Evolutionary conservation across 2,888 invertebrate species (phyloP), one percentile per base, ranked within the genome.

Genomic region (Aplocera efformata): DNA sequence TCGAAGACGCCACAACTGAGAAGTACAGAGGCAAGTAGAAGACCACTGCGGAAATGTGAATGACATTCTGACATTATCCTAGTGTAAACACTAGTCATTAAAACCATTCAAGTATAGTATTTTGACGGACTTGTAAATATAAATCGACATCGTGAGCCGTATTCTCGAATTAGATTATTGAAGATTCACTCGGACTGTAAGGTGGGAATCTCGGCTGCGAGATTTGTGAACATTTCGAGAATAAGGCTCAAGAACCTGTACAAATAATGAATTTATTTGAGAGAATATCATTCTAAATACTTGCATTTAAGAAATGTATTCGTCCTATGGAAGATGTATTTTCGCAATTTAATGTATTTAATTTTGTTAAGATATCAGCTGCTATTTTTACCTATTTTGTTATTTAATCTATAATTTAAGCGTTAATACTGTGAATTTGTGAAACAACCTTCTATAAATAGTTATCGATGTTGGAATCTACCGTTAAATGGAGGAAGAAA

Each of bases 1-100:
- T 93, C 45, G 94, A 94, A 62, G 94, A 94, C 67, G 91, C 91
- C 37, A 86, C 89, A 53, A 88, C 88, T 22, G 88, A 88, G 53
- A 84, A 80, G 58, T 70, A 80, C 47, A 64, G 79, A 63, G 84
- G 85, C 72, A 84, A 84, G 78, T 83, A 79, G 64, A 31, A 21
- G 44, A 34, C 34, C 3, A 6, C 22, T 7, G 29, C 17, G 29
- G 20, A 27, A 35, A 24, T 28, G 10, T 22, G 32, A 35, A 34
- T 27, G 41, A 40, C 50, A 36, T 46, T 53, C 35, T 29, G 9
- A 33, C 48, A 50, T 48, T 50, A 60, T 53, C 63, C 67, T 67
- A 72, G 68, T 68, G 68, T 61, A 53, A 53, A 63, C 68, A 71
- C 78, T 77, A 78, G 77, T 77, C 77, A 75, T 66, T 47, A 44